Base-by-base conservation (phyloP, 2,888 invertebrate species). In the Eristalis intricaria region DNA sequence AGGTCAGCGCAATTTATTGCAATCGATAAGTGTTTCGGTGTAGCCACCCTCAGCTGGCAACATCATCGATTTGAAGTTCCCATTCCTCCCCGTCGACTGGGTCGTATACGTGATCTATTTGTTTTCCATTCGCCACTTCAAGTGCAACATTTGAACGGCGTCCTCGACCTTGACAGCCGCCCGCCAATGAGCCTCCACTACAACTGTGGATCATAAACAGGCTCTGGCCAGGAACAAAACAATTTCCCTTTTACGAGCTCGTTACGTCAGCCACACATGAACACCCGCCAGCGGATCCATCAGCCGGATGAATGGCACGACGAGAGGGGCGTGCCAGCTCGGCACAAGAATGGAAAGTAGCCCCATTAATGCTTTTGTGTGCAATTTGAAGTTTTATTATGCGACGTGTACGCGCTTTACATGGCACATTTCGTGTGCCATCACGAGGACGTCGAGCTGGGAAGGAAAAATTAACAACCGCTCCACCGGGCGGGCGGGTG, bases 321-420 rank as follows among this genome's bases (percentile, higher is more conserved):
- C n/a, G 10, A 29, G 26, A 22, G 19, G 43, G n/a, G 3, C 11
- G 7, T 0, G 19, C 19, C 19, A 8, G 19, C 8, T n/a, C 19
- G 19, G n/a, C 19, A 8, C 29, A 29, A 60, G 56, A 70, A 65
- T 15, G 13, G 13, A 35, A 73, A 79, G 65, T 73, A 26, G 43
- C 43, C 43, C 60, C 79, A 60, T 79, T 66, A 79, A 79, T 60
- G 64, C 23, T 66, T 71, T 70, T 79, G 65, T 65, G 60, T 68
- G 80, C 35, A 69, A 68, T 80, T 80, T 74, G 50, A 80, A 63
- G 61, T 80, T 74, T 80, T 73, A 74, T 74, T 74, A 80, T 23
- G 68, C 38, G 63, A 68, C 74, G 65, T 32, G 50, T 64, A 50
- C 73, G 64, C 78, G 35, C 19, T 74, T 74, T 56, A 65, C 65